These are phyloP conservation scores for Eristalinus aeneus DNA, from an alignment of 2,888 invertebrate genomes.

Conservation along the genomic window DNA sequence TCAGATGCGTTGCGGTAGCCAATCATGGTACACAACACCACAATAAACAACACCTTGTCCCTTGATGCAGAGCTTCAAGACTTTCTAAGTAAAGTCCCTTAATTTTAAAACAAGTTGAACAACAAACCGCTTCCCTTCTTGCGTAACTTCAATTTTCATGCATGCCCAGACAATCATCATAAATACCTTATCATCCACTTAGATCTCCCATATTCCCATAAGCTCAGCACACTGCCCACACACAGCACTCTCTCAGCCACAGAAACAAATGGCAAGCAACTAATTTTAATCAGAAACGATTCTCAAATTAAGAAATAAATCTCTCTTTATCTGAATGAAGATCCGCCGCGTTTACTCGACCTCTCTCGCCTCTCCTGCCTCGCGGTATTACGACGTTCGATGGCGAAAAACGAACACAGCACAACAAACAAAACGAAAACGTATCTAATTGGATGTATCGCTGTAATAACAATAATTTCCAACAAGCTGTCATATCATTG, in stretches of 20 bases:
- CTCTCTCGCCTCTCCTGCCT: background rate
- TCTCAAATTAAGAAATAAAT: conserved; percentile 49
- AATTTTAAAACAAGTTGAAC: background rate
- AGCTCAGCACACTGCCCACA: conserved; percentile 5
- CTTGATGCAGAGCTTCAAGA: no score
- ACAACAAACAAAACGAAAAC: conserved; percentile 2
- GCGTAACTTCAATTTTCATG: background rate
- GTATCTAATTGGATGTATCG: conserved; percentile 44
- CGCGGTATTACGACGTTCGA: background rate
- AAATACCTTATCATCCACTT: background rate
- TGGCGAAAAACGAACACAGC: background rate
- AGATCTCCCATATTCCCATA: background rate
- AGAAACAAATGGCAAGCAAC: background rate
- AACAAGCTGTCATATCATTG: conserved; percentile 40
- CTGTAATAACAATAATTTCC: conserved; percentile 41
- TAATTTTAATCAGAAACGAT: conserved; percentile 4
- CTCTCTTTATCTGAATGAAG: conserved; percentile 32
- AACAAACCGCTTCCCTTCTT: background rate
- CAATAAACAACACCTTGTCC: no score
- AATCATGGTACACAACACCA: no score
- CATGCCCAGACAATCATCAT: background rate
- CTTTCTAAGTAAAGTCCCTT: no score
- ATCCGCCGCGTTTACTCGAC: background rate
- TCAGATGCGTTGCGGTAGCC: no score
- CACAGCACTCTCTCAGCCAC: background rate